Evolutionary conservation across 2,888 invertebrate species (phyloP).

Genomic region (Lepidochitona cinerea): DNA sequence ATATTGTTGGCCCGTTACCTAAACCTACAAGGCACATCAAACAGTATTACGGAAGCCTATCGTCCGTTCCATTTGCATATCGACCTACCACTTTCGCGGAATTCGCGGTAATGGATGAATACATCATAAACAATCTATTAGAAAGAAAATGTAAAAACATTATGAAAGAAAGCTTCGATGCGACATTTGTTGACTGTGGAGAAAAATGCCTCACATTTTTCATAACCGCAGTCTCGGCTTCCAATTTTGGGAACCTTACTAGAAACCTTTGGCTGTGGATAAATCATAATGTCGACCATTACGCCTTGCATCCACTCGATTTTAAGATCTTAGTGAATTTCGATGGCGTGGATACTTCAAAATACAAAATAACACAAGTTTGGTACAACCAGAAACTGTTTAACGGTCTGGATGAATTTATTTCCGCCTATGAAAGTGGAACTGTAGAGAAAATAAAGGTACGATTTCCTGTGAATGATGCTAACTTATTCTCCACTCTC

Average conservation of each 20-base stretch:
- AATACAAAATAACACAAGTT: slow-evolving; percentile 29
- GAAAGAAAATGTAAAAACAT: slow-evolving; percentile 20
- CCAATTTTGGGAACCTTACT: slow-evolving; percentile 12
- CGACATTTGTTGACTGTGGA: slow-evolving; percentile 21
- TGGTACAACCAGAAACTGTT: slow-evolving; percentile 37
- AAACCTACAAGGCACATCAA: slow-evolving; percentile 33
- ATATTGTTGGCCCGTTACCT: slow-evolving; percentile 44
- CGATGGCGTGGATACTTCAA: slow-evolving; percentile 6
- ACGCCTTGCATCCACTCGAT: slow-evolving; percentile 42
- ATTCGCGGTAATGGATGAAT: slow-evolving; percentile 6
- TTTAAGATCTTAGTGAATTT: slow-evolving; percentile 42
- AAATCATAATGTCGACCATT: slow-evolving; percentile 33
- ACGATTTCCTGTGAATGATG: background rate
- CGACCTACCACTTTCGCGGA: slow-evolving; percentile 31
- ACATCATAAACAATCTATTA: slow-evolving; percentile 16
- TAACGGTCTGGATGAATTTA: slow-evolving; percentile 24
- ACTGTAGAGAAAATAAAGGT: background rate
- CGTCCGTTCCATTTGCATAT: slow-evolving; percentile 25
- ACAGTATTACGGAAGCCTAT: slow-evolving; percentile 19
- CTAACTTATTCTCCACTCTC: slow-evolving; percentile 12
- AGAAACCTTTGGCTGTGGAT: slow-evolving; percentile 36
- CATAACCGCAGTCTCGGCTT: slow-evolving; percentile 15
- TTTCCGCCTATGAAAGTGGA: slow-evolving; percentile 15
- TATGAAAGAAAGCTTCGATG: slow-evolving; percentile 26
- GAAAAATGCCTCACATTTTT: slow-evolving; percentile 27